Conservation (phyloP, 2,113 vertebrate genomes). For the Uropsilus gracilis region DNA sequence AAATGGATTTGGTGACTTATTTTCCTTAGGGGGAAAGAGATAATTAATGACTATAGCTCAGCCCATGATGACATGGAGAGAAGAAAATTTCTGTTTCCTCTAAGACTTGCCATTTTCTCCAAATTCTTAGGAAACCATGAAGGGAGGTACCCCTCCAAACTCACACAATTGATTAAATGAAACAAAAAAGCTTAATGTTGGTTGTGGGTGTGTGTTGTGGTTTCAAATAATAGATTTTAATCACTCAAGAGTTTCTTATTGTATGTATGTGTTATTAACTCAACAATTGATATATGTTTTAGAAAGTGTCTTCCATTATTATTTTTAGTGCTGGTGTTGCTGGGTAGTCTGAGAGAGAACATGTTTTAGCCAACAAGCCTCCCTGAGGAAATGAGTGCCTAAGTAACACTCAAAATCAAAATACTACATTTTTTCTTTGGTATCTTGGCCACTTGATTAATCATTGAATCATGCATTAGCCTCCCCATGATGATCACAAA, state of each 20-base stretch:
- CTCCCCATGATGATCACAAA: neutral
- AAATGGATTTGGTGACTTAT: neutral
- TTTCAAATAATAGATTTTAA: neutral
- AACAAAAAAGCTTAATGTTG: too few relatives aligned
- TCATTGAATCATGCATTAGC: neutral
- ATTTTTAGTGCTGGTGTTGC: neutral
- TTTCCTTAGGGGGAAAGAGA: conserved; percentile 4
- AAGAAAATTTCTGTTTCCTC: neutral
- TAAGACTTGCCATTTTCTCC: neutral
- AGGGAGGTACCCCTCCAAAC: neutral
- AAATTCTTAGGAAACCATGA: neutral
- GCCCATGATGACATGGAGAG: neutral
- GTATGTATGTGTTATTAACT: neutral
- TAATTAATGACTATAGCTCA: neutral
- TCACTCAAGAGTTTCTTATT: neutral
- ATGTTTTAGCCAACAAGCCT: neutral
- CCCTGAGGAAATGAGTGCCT: neutral
- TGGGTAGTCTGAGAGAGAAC: neutral
- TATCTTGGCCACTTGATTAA: neutral
- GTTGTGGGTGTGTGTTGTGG: too few relatives aligned
- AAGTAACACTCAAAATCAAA: neutral
- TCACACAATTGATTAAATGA: neutral
- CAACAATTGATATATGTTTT: neutral
- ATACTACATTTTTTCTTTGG: neutral
- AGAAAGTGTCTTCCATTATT: conserved; percentile 15